phyloP scores from a whole-genome alignment of 2,888 invertebrate species.

The Cataglyphis livida region DNA sequence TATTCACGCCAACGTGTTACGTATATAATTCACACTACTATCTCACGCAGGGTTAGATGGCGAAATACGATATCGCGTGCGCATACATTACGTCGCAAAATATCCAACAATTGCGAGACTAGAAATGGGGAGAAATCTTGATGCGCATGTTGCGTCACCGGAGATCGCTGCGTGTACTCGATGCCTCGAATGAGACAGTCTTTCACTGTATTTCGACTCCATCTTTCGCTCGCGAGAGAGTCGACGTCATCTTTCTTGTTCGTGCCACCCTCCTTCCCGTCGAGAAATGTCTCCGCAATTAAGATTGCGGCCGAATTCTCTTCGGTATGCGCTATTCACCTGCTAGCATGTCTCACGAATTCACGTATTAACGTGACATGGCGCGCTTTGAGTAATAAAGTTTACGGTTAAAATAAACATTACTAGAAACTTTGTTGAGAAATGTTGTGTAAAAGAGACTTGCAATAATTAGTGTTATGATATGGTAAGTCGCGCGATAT shows the following conservation, averaged over 20 bases:
- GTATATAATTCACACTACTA: conserved; percentile 29
- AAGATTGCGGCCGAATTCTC: conserved; percentile 51
- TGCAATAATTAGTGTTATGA: not conserved
- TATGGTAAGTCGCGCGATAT: not conserved
- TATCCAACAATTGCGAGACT: conserved; percentile 36
- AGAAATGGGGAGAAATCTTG: conserved; percentile 13
- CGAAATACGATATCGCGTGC: conserved; percentile 18
- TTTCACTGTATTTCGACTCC: conserved; percentile 23
- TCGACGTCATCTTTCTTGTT: conserved; percentile 60
- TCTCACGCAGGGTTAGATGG: conserved; percentile 1
- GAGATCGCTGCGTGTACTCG: conserved; percentile 21
- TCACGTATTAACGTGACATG: not conserved
- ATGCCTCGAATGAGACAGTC: conserved; percentile 41
- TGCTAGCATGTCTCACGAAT: conserved; percentile 29
- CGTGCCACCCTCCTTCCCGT: conserved; percentile 61
- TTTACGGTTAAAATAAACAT: conserved; percentile 28
- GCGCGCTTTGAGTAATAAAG: conserved; percentile 25
- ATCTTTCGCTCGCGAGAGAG: conserved; percentile 12
- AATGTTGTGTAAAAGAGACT: conserved; percentile 8
- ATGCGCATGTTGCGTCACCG: conserved; percentile 7
- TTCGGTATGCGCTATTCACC: conserved; percentile 38
- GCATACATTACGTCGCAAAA: conserved; percentile 9
- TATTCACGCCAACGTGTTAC: conserved; percentile 46
- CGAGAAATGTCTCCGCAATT: conserved; percentile 59
- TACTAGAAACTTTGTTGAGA: conserved; percentile 2